These are phyloP conservation scores for Pionites leucogaster DNA, from an alignment of 2,113 vertebrate species.

Conservation along the genomic window DNA sequence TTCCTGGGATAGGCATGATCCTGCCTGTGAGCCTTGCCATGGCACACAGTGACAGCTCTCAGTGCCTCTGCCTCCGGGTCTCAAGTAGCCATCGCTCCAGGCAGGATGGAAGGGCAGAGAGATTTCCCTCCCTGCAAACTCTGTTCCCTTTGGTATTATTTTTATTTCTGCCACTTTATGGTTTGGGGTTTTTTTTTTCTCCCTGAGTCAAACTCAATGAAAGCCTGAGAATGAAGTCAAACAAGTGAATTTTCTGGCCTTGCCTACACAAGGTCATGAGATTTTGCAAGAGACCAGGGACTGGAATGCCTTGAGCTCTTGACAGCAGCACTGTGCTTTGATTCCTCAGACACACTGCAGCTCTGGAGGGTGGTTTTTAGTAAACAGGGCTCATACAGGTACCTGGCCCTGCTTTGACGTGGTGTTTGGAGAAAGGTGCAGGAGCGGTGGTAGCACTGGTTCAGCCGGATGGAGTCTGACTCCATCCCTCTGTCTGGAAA, in stretches of 20 bases:
- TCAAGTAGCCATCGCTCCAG: rapidly evolving
- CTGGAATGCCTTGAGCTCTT: conserved; percentile 1
- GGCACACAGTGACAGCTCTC: background rate
- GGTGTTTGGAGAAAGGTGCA: background rate
- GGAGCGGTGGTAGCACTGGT: conserved; percentile 57
- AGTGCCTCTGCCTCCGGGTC: background rate
- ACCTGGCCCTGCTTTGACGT: background rate
- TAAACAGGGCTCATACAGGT: background rate
- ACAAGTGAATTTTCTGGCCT: conserved; percentile 49
- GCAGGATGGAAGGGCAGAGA: background rate
- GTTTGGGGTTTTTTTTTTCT: background rate
- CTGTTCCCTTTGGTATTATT: background rate
- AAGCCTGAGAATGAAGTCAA: conserved; percentile 54
- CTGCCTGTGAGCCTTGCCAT: background rate
- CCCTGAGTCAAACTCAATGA: background rate
- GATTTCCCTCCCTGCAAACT: background rate
- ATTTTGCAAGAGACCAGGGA: conserved; percentile 32
- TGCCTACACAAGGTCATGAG: conserved; percentile 12
- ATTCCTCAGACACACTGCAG: background rate
- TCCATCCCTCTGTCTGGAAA: conserved; percentile 56
- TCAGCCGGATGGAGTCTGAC: conserved; percentile 26
- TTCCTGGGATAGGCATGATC: background rate
- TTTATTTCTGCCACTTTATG: background rate
- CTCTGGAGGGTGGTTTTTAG: background rate
- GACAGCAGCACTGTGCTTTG: background rate